phyloP scores from a whole-genome alignment of 2,113 vertebrate species.

The Leptobrachium ailaonicum region DNA sequence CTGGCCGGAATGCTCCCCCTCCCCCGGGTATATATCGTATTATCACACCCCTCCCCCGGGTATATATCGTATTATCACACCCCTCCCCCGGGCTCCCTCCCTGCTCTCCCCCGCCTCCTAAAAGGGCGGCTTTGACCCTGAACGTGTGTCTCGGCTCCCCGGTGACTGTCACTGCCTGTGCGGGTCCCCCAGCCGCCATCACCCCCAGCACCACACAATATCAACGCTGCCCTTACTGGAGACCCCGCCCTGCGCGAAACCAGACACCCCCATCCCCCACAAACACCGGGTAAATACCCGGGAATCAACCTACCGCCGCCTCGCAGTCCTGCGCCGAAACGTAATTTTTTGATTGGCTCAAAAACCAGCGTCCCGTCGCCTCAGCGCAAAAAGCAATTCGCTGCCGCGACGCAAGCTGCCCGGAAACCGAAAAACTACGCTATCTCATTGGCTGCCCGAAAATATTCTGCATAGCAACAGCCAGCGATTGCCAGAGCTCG shows the following conservation, averaged over 20 bases:
- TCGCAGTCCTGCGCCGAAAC: constrained; percentile 20
- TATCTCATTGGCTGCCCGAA: not conserved
- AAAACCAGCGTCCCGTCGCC: not conserved
- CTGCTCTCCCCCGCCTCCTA: not conserved
- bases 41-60: no score
- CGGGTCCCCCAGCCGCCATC: no score
- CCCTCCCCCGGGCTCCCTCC: not conserved
- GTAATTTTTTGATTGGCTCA: constrained; percentile 30
- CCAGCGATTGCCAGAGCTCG: not conserved
- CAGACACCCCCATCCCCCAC: not conserved
- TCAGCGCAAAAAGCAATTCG: constrained; percentile 9
- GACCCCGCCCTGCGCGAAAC: no score
- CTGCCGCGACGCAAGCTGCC: not conserved
- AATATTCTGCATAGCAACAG: constrained; percentile 19
- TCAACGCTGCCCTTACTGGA: no score
- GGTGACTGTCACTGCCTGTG: no score
- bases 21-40: no score
- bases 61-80: no score
- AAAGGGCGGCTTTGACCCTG: no score
- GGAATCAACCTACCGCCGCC: constrained; percentile 40
- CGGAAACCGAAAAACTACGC: not conserved
- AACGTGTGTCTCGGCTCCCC: no score
- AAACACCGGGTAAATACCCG: not conserved
- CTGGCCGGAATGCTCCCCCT: no score
- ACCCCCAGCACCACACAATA: no score